Base-by-base conservation (phyloP, 1,140 invertebrate species). In the Sycophaga agraensis region DNA sequence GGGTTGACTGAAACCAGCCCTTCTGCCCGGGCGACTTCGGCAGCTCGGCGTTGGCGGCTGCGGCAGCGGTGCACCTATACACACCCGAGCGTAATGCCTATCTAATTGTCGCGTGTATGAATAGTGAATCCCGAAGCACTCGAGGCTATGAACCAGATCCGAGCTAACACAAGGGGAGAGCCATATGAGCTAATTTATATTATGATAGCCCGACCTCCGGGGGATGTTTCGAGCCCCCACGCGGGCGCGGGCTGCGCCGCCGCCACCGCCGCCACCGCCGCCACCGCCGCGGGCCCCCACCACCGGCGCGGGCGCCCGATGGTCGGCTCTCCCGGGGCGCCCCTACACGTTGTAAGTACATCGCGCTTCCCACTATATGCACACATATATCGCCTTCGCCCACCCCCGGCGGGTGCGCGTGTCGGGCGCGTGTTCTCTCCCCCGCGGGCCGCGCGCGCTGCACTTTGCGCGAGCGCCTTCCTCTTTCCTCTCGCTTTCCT, bases 31-130 rank as follows among this genome's bases (percentile, higher is more conserved):
- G 68, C 64, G 69, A 70, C 51, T 53, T 68, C 59, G 66, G 57
- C 67, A 63, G 69, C 70, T 69, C 73, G 72, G 67, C 65, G 56
- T 46, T 59, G 56, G 58, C 65, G 56, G 66, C 61, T 49, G 53
- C 37, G 55, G 21, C 35, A 1, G 35, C 48, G 11, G 28, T 31
- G 45, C 22, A 50, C n/a, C n/a, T 64, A 70, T 69, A 68, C 68
- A 69, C 68, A 68, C 69, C 69, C 16, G 34, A 43, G 63, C 73
- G 77, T 80, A 81, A 80, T 81, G 77, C 78, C 79, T 80, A 80
- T 81, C 79, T 81, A 81, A 81, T 81, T 81, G 79, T 81, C 79
- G 79, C 78, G 73, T 81, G 78, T 81, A 81, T 81, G 78, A 79
- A 81, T 81, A 81, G 79, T 81, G 75, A 79, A 81, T 80, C 79